Base-by-base conservation (phyloP, 2,113 vertebrate genomes). In the Galbula dea region DNA sequence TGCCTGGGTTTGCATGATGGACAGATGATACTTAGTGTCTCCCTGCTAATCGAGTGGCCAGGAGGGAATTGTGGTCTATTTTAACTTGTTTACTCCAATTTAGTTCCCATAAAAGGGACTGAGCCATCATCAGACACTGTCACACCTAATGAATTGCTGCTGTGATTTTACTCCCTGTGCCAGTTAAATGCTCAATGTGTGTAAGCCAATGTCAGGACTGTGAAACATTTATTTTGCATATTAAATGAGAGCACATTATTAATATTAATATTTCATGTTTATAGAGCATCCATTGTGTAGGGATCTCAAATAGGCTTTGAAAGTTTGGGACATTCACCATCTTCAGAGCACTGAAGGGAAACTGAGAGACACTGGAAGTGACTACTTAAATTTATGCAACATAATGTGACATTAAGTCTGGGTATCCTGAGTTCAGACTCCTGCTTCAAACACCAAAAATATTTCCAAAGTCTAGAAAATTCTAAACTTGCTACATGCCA, bases 1-100 rank as follows among this genome's bases (percentile, higher is more conserved):
- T 96, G 97, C 59, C 67, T 65, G 62, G 32, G 32, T 66, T 65
- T 55, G 72, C n/a, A 7, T 92, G 94, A 95, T 61, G 88, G 94
- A 52, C 84, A 91, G 76, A 80, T 86, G 85, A 94, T 77, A 9
- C 45, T 74, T 73, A 17, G 55, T 37, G 1, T 68, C 54, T 86
- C 67, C 69, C 76, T 63, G 41, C 74, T 92, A 54, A 86, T 41
- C 4, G 3, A 88, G 71, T 32, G 39, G 26, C 76, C 93, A 29
- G 62, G 46, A 66, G 90, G 71, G 36, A 52, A 39, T 43, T 27
- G 37, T 2, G 3, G 48, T 58, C 58, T 73, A 30, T 67, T 86
- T 86, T 62, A 61, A 68, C 62, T 69, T 78, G 76, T 89, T 95
- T 82, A 46, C 59, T 80, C 91, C 86, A 58, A 34, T 90, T 95